These are phyloP conservation scores for Enteromius thamalakanensis DNA, from an alignment of 2,797 vertebrate species.

Conservation along the genomic window DNA sequence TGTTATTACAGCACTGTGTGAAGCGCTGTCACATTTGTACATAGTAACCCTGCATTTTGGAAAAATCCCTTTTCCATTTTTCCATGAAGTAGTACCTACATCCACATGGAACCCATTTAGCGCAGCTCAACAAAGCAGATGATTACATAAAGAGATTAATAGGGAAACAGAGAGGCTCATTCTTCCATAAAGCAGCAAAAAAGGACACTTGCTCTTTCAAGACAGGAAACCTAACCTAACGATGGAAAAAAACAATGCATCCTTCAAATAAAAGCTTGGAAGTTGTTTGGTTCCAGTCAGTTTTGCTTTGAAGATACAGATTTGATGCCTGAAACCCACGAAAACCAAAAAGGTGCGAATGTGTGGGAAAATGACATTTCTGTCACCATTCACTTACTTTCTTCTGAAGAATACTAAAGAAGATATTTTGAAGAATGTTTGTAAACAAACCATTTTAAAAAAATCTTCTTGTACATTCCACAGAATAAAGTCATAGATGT, in stretches of 20 bases:
- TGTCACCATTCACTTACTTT: conserved; percentile 5
- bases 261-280: not conserved
- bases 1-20: conserved; percentile 28
- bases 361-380: not conserved
- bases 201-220: not conserved
- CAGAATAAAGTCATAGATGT: not conserved
- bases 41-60: conserved; percentile 14
- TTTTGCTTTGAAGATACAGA: not conserved
- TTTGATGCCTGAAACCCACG: not conserved
- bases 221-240: conserved; percentile 6
- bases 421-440: not conserved
- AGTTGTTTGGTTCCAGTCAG: not conserved
- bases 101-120: conserved; percentile 7
- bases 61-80: conserved; percentile 35
- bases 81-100: conserved; percentile 12
- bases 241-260: conserved; percentile 10
- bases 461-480: not conserved
- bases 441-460: not conserved
- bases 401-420: not conserved
- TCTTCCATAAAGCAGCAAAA: conserved; percentile 18
- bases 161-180: not conserved
- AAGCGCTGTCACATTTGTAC: conserved; percentile 3
- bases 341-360: not conserved
- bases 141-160: conserved; percentile 44
- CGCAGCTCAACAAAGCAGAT: not conserved